Evolutionary conservation across 2,797 vertebrate genomes (phyloP).

Genomic region (Spinus pinus): DNA sequence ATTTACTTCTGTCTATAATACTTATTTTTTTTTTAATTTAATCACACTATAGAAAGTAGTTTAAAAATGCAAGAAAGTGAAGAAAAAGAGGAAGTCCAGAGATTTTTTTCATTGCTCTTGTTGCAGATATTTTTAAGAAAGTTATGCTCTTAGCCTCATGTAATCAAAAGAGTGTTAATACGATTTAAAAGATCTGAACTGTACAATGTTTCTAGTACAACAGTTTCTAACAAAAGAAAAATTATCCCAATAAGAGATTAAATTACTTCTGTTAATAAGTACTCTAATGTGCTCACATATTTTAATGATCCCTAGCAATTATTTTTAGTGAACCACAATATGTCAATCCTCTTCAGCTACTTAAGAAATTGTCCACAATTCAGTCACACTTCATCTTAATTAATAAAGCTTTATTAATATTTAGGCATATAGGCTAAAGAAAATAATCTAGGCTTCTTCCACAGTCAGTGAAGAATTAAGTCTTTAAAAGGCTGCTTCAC

Average conservation of each 20-base stretch:
- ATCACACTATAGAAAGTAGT: background rate
- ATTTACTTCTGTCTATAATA: background rate
- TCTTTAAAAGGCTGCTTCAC: background rate
- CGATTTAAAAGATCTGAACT: background rate
- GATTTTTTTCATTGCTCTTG: background rate
- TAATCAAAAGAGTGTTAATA: background rate
- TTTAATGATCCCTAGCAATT: background rate
- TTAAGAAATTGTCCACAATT: background rate
- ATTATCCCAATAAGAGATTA: background rate
- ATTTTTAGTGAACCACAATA: background rate
- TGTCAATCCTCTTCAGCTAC: background rate
- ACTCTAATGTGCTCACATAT: background rate
- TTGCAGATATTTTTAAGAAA: background rate
- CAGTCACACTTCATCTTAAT: background rate
- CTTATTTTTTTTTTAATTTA: background rate
- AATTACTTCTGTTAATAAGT: background rate
- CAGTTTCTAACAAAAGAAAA: background rate
- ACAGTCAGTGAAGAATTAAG: background rate
- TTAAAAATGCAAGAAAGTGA: background rate
- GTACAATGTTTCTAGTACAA: background rate
- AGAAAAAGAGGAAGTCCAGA: background rate
- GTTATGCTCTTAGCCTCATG: background rate
- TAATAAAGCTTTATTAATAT: background rate
- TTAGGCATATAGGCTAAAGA: background rate
- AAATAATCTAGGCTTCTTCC: background rate